phyloP scores from a whole-genome alignment of 2,113 vertebrate species.

The Sorex araneus region DNA sequence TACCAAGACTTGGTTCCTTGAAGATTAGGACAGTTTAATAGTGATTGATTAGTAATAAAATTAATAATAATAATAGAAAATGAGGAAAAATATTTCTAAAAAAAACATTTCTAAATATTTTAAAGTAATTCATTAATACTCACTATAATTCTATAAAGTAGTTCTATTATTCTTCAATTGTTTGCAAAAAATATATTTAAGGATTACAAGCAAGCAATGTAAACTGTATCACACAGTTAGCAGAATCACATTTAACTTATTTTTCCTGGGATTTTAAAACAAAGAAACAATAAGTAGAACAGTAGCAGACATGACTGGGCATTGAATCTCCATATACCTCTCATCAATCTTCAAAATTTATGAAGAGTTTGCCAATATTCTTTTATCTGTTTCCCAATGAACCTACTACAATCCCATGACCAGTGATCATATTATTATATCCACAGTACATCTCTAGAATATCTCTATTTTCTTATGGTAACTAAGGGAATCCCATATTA shows the following conservation, averaged over 20 bases:
- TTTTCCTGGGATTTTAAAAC: too few species aligned
- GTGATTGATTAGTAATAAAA: neutral
- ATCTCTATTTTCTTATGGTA: too few species aligned
- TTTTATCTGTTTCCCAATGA: neutral
- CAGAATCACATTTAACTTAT: neutral
- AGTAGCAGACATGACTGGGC: neutral
- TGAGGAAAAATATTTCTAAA: neutral
- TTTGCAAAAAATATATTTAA: neutral
- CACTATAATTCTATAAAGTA: neutral
- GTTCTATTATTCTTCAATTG: neutral
- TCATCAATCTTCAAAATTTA: neutral
- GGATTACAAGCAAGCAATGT: neutral
- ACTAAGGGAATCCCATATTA: too few species aligned
- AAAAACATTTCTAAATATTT: slow-evolving; percentile 19
- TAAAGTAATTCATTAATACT: neutral
- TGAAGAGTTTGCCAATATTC: neutral
- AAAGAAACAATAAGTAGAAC: too few species aligned
- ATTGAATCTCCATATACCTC: neutral
- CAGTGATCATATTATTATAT: neutral
- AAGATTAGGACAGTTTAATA: neutral
- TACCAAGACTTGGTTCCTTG: neutral
- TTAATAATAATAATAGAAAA: neutral
- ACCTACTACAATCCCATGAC: too few species aligned
- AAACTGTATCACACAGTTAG: neutral
- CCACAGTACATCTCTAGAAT: neutral